Evolutionary conservation across 2,113 vertebrate species (phyloP).

Genomic region (Todiramphus saurophagus): DNA sequence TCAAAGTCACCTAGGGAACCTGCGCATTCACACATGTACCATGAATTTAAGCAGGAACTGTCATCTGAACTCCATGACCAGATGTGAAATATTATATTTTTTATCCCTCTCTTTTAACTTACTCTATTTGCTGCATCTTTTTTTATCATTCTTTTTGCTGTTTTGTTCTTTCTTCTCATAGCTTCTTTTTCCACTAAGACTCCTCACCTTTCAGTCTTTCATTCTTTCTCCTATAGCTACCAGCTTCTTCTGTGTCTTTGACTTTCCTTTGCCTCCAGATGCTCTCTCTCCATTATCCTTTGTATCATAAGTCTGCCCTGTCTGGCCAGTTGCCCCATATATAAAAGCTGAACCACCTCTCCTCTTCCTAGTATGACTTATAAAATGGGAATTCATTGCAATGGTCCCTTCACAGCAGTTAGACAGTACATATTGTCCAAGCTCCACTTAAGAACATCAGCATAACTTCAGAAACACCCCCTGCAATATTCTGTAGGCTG

Average conservation of each 20-base stretch:
- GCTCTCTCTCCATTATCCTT: not conserved
- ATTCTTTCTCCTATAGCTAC: not conserved
- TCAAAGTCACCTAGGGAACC: conserved; percentile 41
- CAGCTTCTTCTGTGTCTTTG: not conserved
- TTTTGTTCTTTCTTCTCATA: not conserved
- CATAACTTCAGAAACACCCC: not conserved
- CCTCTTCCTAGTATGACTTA: accelerated
- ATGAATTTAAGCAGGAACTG: conserved; percentile 33
- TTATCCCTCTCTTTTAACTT: not conserved
- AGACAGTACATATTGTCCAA: not conserved
- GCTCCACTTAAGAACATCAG: not conserved
- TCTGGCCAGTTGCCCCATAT: not conserved
- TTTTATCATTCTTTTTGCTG: not conserved
- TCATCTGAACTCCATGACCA: conserved; percentile 12
- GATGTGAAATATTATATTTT: conserved; percentile 8
- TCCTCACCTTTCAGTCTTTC: not conserved
- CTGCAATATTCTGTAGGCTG: not conserved
- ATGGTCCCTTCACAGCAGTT: not conserved
- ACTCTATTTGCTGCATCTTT: not conserved
- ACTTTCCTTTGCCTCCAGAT: not conserved
- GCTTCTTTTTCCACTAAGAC: not conserved
- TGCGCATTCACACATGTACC: not conserved
- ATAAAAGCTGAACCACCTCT: not conserved
- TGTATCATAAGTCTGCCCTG: not conserved
- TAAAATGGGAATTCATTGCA: not conserved